phyloP scores from a whole-genome alignment of 2,888 invertebrate genomes.

The Phytoseiulus persimilis region DNA sequence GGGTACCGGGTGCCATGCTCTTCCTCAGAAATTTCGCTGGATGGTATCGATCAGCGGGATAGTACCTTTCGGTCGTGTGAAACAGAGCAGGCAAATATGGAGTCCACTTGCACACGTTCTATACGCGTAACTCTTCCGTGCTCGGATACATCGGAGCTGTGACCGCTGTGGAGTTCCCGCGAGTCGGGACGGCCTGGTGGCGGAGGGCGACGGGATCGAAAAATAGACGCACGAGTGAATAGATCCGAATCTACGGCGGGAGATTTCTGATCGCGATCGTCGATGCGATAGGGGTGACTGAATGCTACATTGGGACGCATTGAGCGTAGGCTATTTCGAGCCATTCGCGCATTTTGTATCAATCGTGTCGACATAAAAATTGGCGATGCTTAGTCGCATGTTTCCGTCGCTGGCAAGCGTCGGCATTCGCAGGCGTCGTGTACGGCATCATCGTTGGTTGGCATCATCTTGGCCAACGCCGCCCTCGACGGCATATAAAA shows the following conservation, averaged over 20 bases:
- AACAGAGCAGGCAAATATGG: too few relatives aligned
- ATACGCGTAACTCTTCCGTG: too few relatives aligned
- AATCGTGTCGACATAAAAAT: background rate
- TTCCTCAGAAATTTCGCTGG: too few relatives aligned
- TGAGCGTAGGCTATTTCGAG: background rate
- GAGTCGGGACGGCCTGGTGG: background rate
- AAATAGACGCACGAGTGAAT: background rate
- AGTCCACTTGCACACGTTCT: too few relatives aligned
- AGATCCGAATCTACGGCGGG: background rate
- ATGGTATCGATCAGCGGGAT: too few relatives aligned
- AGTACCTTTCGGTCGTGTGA: too few relatives aligned
- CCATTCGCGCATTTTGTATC: background rate
- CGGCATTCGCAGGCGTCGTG: background rate
- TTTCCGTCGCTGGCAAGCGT: background rate
- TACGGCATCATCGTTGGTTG: background rate
- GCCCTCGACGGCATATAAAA: background rate
- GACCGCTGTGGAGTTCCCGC: background rate
- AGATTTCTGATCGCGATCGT: background rate
- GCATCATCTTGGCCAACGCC: background rate
- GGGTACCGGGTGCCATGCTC: too few relatives aligned
- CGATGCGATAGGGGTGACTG: background rate
- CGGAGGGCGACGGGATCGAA: background rate
- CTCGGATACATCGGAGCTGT: too few relatives aligned
- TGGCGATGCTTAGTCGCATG: background rate
- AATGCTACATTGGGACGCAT: background rate